Evolutionary conservation across 2,113 vertebrate species (phyloP).

Genomic region (Pampusana beccarii): DNA sequence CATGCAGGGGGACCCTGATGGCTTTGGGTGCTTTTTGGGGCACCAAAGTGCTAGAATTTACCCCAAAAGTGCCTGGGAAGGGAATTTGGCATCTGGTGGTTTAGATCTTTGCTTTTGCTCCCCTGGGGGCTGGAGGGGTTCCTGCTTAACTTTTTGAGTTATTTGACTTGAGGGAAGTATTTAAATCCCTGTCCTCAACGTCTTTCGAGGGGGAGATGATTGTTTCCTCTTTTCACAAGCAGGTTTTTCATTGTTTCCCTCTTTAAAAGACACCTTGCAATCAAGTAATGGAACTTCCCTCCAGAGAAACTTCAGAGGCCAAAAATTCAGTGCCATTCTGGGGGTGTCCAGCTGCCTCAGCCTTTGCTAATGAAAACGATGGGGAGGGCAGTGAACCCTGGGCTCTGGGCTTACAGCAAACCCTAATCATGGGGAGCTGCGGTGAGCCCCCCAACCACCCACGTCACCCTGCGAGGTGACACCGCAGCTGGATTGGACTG

Average conservation of each 20-base stretch:
- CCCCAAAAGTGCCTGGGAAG: accelerated
- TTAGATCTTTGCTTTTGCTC: not conserved
- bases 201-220: no score
- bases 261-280: not conserved
- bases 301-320: no score
- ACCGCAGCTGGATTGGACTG: no score
- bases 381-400: not conserved
- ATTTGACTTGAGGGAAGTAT: not conserved
- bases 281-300: not conserved
- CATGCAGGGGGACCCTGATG: accelerated
- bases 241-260: not conserved
- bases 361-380: accelerated
- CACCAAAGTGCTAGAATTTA: not conserved
- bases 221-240: not conserved
- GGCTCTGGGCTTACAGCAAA: no score
- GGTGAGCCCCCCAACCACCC: no score
- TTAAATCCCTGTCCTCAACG: not conserved
- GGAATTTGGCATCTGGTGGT: not conserved
- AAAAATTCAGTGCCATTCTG: no score
- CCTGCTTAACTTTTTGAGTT: not conserved
- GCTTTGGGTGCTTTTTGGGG: not conserved
- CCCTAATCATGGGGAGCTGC: no score
- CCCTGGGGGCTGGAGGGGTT: not conserved
- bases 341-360: no score
- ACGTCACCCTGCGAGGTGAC: no score